phyloP scores from a whole-genome alignment of 2,113 vertebrate genomes.

The Tachycineta bicolor region DNA sequence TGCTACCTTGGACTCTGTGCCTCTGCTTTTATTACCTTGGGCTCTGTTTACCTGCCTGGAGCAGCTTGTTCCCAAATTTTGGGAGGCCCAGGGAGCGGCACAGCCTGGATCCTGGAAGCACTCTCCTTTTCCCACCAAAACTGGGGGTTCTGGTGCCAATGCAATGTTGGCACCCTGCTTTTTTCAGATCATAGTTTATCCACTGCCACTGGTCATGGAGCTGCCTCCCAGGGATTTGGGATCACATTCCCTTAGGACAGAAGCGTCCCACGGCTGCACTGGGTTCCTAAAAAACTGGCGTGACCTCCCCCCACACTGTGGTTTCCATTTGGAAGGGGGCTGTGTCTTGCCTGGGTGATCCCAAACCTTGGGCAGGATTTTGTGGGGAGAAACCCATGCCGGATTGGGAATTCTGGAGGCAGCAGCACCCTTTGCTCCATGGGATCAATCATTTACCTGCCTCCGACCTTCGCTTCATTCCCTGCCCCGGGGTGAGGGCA shows the following conservation, averaged over 20 bases:
- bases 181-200: not conserved
- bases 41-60: not conserved
- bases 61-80: not conserved
- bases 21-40: not conserved
- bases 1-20: not conserved
- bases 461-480: not conserved
- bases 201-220: not conserved
- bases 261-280: not conserved
- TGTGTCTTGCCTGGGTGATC: not conserved
- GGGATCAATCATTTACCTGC: not conserved
- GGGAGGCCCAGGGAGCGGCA: rapidly evolving
- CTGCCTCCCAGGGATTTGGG: not conserved
- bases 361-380: not conserved
- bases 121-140: not conserved
- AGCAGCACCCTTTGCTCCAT: not conserved
- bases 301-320: rapidly evolving
- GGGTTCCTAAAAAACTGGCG: rapidly evolving
- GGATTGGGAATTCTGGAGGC: not conserved
- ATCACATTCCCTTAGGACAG: not conserved
- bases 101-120: rapidly evolving
- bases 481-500: not conserved
- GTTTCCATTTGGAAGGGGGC: not conserved
- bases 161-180: not conserved
- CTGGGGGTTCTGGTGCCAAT: not conserved
- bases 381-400: not conserved